phyloP scores from a whole-genome alignment of 2,888 invertebrate genomes.

The Malthinus seriepunctatus region DNA sequence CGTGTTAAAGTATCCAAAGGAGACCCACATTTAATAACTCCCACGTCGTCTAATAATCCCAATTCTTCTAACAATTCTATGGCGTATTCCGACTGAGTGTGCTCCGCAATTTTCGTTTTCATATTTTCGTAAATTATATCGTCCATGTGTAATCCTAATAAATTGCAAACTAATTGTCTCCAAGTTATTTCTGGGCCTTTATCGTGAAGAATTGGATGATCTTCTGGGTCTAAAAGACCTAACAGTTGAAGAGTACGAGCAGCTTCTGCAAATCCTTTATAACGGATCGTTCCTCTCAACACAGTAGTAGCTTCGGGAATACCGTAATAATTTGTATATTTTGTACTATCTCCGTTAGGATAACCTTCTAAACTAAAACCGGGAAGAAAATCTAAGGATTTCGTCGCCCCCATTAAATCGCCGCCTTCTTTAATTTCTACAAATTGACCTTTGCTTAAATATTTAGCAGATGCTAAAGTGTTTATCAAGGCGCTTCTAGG shows the following conservation, averaged over 20 bases:
- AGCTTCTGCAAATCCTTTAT: conserved; percentile 85
- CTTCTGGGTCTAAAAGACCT: conserved; percentile 84
- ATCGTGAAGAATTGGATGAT: conserved; percentile 89
- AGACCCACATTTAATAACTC: conserved; percentile 79
- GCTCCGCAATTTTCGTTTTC: conserved; percentile 79
- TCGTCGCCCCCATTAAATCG: conserved; percentile 81
- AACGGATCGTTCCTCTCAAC: conserved; percentile 91
- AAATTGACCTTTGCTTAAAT: conserved; percentile 55
- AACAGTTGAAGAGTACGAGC: conserved; percentile 85
- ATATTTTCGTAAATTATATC: conserved; percentile 94
- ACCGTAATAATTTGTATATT: conserved; percentile 86
- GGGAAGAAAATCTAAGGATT: conserved; percentile 86
- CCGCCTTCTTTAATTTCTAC: conserved; percentile 90
- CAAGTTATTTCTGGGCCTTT: conserved; percentile 96
- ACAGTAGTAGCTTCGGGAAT: conserved; percentile 86
- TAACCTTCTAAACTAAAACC: conserved; percentile 97
- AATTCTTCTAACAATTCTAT: conserved; percentile 81
- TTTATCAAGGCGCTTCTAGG: conserved; percentile 92
- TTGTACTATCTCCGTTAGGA: conserved; percentile 94
- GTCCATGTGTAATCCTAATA: conserved; percentile 79
- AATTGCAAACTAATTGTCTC: conserved; percentile 82
- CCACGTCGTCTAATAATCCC: conserved; percentile 83
- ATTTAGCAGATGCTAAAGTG: conserved; percentile 87
- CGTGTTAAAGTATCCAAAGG: conserved; percentile 93
- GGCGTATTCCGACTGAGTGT: conserved; percentile 71